Evolutionary conservation across 2,113 vertebrate species (phyloP).

Genomic region (Podiceps cristatus): DNA sequence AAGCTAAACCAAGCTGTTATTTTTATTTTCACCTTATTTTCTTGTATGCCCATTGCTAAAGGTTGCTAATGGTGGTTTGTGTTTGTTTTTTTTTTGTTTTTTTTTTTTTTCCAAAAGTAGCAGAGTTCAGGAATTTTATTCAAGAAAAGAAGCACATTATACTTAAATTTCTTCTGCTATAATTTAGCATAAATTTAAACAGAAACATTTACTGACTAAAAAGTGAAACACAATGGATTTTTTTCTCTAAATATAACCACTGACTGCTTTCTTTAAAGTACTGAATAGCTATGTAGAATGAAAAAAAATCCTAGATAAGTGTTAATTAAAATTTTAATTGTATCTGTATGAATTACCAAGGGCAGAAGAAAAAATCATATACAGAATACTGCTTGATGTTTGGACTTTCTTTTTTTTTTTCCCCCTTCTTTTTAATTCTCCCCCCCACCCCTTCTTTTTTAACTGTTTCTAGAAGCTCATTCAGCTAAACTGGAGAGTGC

Average conservation of each 20-base stretch:
- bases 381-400: background rate
- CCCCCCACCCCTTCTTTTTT: background rate
- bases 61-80: background rate
- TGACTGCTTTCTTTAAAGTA: conserved; percentile 9
- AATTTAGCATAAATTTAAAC: background rate
- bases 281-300: background rate
- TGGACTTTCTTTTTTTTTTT: background rate
- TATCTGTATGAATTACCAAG: conserved; percentile 27
- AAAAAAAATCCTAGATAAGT: conserved; percentile 18
- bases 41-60: background rate
- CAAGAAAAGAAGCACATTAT: background rate
- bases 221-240: background rate
- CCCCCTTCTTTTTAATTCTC: fast-evolving
- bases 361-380: background rate
- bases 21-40: background rate
- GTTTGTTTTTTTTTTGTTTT: too few species aligned
- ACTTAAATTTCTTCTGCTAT: background rate
- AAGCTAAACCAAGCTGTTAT: background rate
- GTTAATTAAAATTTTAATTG: conserved; percentile 64
- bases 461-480: background rate
- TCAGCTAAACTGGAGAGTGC: background rate
- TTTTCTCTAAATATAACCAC: background rate
- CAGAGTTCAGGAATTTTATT: background rate
- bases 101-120: background rate
- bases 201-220: background rate